Base-by-base conservation (phyloP, 2,113 vertebrate species). In the Orthonyx spaldingii region DNA sequence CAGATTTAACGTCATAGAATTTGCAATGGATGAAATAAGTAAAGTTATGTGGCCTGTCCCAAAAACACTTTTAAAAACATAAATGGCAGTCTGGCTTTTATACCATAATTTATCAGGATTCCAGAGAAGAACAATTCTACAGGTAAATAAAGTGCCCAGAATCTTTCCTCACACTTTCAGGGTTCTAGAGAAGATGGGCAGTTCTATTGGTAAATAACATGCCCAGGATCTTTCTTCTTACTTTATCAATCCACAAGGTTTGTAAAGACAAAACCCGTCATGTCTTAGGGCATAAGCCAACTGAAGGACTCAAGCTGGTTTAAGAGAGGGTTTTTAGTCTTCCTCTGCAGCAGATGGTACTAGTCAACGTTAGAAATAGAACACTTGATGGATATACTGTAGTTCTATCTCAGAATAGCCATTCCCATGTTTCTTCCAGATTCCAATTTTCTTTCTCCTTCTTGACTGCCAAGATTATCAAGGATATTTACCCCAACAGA, bases 401-500 rank as follows among this genome's bases (percentile, higher is more conserved):
- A 93, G 56, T 14, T 81, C 60, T 75, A 9, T 42, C 90, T 88
- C 88, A 82, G 79, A 93, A 86, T 64, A 75, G 42, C 32, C 6
- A 4, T 75, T 93, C 32, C 76, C 92, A 93, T 84, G 55, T 93
- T 96, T 93, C 64, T 90, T 71, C 93, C 93, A 95, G 92, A 92
- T 88, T 80, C 78, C 7, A 2, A 44, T 89, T 91, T 78, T 68
- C 52, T 68, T 89, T 81, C 52, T 30, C 35, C 66, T 80, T 91
- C 79, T 82, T 81, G 64, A 64, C 71, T 90, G 87, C 79, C 75
- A 84, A 84, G 56, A 59, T 66, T 89, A 79, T 68, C 0, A 0
- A 90, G 52, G 44, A 52, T 94, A 70, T 87, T 87, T 89, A 89
- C 74, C 66, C 50, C 75, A 82, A 50, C 41, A 44, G 39, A 60